phyloP scores from a whole-genome alignment of 2,797 vertebrate species.

The Sus cebifrons region DNA sequence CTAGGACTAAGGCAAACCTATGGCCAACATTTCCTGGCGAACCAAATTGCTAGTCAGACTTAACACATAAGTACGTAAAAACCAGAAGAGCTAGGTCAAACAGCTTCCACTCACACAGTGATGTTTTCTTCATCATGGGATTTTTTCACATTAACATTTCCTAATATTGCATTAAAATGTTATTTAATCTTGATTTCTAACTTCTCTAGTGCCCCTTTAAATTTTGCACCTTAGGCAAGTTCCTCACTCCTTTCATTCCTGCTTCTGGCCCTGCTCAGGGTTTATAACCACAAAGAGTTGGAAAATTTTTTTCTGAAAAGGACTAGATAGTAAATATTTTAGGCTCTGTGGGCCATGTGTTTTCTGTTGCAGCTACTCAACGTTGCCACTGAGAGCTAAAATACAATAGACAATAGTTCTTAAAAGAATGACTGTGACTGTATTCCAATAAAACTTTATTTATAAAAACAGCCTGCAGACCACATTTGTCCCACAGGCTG shows the following conservation, averaged over 20 bases:
- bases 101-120: background rate
- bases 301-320: slow-evolving; percentile 19
- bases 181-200: slow-evolving; percentile 57
- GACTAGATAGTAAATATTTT: background rate
- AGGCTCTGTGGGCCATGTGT: background rate
- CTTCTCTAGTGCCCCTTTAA: slow-evolving; percentile 8
- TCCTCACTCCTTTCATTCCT: background rate
- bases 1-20: slow-evolving; percentile 48
- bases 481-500: background rate
- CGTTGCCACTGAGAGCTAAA: background rate
- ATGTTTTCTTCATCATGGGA: slow-evolving; percentile 15
- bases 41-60: slow-evolving; percentile 26
- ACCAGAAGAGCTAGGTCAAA: background rate
- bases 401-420: background rate
- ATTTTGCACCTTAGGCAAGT: background rate
- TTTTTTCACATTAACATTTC: slow-evolving; percentile 15
- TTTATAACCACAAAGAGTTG: background rate
- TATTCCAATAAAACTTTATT: slow-evolving; percentile 38
- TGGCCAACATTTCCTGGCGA: slow-evolving; percentile 8
- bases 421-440: background rate
- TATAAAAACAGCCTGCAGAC: background rate
- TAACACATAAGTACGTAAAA: background rate
- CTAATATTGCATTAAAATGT: background rate
- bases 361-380: background rate
- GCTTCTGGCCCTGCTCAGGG: background rate